Evolutionary conservation across 2,113 vertebrate species (phyloP), one percentile per base, ranked within the genome.

Genomic region (Nothoprocta pentlandii): DNA sequence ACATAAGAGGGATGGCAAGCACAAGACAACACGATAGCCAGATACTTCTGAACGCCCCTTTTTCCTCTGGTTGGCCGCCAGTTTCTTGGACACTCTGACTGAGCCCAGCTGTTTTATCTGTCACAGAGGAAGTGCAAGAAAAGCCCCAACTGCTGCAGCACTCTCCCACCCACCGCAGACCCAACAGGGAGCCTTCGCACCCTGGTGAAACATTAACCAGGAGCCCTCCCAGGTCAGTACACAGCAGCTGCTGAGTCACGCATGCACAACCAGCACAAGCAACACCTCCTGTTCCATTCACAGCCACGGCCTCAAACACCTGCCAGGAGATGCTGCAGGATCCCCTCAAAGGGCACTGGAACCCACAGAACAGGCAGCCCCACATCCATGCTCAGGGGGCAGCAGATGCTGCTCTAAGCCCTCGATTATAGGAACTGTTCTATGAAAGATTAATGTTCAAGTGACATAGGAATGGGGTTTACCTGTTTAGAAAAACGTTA

Each of bases 11-110:
- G 2, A 46, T 4, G 10, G 20, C 10, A 89, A 78, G 32, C 10
- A 71, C 17, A 87, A 85, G 16, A 44, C 1, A 2, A 17, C 8
- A 15, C 0, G 0, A 62, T 2, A 70, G 13, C 2, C 44, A 69
- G 9, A 12, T 47, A 63, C 6, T 70, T 74, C 39, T 61, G 15
- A 82, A 34, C 7, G 8, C 61, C 68, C 9, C 23, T 69, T 64
- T 46, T 44, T n/a, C 32, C 16, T 64, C 32, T 73, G 9, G 28
- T 51, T 44, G 49, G 17, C 12, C 53, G 34, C 19, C 42, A 32
- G 17, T 3, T 73, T 94, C 64, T 12, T 20, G 14, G 28, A 47
- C 6, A 21, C 53, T 89, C 19, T 47, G 26, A 36, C 22, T 56
- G 13, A 66, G 7, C 10, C 5, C 21, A 84, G 12, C 25, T 64